Conservation (phyloP, 2,797 vertebrate genomes). For the Sebastes dallii region DNA sequence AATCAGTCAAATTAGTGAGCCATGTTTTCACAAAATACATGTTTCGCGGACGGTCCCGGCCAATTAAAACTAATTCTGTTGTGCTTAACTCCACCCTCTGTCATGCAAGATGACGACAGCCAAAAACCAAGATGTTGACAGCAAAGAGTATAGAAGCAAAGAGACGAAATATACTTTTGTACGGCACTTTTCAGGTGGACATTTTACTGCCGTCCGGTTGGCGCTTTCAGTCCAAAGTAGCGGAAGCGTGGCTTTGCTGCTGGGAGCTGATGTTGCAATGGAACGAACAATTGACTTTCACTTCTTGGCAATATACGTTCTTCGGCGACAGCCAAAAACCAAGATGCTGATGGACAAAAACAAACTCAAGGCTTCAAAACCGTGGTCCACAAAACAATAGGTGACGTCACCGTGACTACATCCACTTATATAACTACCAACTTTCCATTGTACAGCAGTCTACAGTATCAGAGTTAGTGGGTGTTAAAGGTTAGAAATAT, state of each 20-base stretch:
- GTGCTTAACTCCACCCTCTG: no score
- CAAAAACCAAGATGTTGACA: neutral
- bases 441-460: neutral
- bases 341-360: neutral
- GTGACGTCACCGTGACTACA: neutral
- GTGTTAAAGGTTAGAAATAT: no score
- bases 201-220: no score
- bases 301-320: no score
- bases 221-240: no score
- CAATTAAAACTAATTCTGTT: neutral
- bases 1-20: neutral
- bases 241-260: no score
- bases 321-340: no score
- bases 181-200: no score
- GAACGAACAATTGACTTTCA: no score
- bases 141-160: no score
- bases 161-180: no score
- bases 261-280: no score
- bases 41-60: rapidly evolving
- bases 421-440: neutral
- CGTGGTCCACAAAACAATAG: neutral
- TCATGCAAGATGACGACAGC: rapidly evolving
- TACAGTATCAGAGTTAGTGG: neutral
- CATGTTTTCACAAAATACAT: neutral
- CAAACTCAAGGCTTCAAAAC: neutral